Conservation (phyloP, 2,888 invertebrate species). For the Clostera curtula region DNA sequence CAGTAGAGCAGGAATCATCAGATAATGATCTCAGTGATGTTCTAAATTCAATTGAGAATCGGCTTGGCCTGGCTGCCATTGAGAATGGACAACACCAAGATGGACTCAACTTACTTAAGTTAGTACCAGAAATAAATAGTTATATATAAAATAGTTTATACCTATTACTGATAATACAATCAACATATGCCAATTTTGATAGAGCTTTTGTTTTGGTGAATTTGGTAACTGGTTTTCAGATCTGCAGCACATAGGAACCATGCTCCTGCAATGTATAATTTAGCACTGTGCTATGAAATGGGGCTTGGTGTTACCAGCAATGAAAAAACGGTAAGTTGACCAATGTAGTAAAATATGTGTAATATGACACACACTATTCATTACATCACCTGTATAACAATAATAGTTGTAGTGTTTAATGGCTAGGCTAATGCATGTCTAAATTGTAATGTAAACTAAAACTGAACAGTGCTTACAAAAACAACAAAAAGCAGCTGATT, state of each 20-base stretch:
- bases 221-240: slow-evolving; percentile 42
- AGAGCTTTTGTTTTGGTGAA: slow-evolving; percentile 2
- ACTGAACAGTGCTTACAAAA: no score
- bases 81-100: slow-evolving; percentile 71
- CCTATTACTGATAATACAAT: not conserved
- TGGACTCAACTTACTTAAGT: slow-evolving; percentile 73
- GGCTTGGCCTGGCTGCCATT: slow-evolving; percentile 75
- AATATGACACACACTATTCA: no score
- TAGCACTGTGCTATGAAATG: slow-evolving; percentile 80
- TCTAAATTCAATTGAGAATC: slow-evolving; percentile 76
- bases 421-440: no score
- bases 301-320: slow-evolving; percentile 78
- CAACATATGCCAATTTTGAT: not conserved
- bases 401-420: no score
- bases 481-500: no score
- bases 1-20: slow-evolving; percentile 33
- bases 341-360: not conserved
- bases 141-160: not conserved
- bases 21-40: slow-evolving; percentile 66
- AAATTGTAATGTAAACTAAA: no score
- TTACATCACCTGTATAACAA: no score
- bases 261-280: slow-evolving; percentile 78
- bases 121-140: slow-evolving; percentile 4
- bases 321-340: slow-evolving; percentile 65
- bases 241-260: slow-evolving; percentile 76